These are phyloP conservation scores for Hirtodrosophila alboralis DNA, from an alignment of 2,888 invertebrate genomes.

Conservation along the genomic window DNA sequence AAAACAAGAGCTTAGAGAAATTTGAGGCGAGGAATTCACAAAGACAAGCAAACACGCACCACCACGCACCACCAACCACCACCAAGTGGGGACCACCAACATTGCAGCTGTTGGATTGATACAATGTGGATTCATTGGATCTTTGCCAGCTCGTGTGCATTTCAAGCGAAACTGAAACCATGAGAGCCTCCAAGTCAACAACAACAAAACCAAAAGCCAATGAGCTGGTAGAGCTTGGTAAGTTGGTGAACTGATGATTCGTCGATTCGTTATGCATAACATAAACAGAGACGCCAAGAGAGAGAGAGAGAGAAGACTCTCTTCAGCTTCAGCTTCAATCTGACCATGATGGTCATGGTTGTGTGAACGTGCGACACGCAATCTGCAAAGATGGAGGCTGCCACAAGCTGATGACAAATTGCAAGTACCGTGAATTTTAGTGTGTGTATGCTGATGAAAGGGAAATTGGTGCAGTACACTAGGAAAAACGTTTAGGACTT, in stretches of 20 bases:
- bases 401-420: constrained; percentile 47
- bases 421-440: constrained; percentile 32
- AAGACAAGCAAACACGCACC: constrained; percentile 24
- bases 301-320: background rate
- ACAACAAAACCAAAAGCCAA: no score
- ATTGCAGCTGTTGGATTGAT: constrained; percentile 22
- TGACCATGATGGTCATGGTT: constrained; percentile 48
- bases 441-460: constrained; percentile 33
- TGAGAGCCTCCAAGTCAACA: constrained; percentile 37
- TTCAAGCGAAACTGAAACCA: constrained; percentile 67
- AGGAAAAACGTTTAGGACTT: constrained; percentile 15
- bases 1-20: constrained; percentile 57
- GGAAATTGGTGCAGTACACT: constrained; percentile 40
- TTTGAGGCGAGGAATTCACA: constrained; percentile 54
- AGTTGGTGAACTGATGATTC: constrained; percentile 1
- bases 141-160: constrained; percentile 42
- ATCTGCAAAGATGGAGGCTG: constrained; percentile 25
- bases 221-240: constrained; percentile 41
- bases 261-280: constrained; percentile 25
- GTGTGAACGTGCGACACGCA: constrained; percentile 60
- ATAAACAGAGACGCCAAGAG: background rate
- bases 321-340: background rate
- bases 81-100: constrained; percentile 44
- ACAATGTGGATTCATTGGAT: constrained; percentile 10
- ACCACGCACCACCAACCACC: constrained; percentile 18